Evolutionary conservation across 2,113 vertebrate species (phyloP).

Genomic region (Tychaedon coryphoeus): DNA sequence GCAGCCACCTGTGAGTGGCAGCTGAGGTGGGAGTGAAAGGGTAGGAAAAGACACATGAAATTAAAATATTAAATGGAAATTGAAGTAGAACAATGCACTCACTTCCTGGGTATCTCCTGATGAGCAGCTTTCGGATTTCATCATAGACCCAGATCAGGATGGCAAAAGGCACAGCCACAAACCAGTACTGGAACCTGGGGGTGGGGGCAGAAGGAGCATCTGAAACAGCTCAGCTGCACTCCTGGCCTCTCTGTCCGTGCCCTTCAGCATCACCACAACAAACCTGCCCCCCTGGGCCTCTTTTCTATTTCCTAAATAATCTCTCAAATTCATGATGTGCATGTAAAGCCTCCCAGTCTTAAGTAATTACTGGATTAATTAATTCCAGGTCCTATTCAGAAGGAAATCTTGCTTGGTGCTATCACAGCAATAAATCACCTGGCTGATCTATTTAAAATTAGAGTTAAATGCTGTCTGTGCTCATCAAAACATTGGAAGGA

Average conservation of each 20-base stretch:
- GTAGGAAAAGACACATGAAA: not conserved
- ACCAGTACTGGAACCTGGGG: slow-evolving; percentile 79
- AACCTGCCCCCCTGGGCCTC: not conserved
- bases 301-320: not conserved
- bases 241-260: not conserved
- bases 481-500: not conserved
- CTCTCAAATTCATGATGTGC: not conserved
- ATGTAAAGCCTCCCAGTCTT: not conserved
- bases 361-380: not conserved
- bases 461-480: not conserved
- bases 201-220: not conserved
- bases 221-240: not conserved
- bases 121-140: slow-evolving; percentile 78
- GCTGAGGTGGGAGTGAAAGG: not conserved
- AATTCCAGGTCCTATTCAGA: not conserved
- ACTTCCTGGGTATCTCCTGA: slow-evolving; percentile 80
- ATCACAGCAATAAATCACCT: not conserved
- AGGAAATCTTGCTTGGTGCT: not conserved
- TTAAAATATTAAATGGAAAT: not conserved
- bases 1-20: not conserved
- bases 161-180: slow-evolving; percentile 71
- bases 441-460: not conserved
- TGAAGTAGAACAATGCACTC: slow-evolving; percentile 7
- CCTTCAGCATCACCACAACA: not conserved
- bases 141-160: slow-evolving; percentile 81